phyloP scores from a whole-genome alignment of 37 sponge, comb jelly and placozoan species.

The Agelas oroides region DNA sequence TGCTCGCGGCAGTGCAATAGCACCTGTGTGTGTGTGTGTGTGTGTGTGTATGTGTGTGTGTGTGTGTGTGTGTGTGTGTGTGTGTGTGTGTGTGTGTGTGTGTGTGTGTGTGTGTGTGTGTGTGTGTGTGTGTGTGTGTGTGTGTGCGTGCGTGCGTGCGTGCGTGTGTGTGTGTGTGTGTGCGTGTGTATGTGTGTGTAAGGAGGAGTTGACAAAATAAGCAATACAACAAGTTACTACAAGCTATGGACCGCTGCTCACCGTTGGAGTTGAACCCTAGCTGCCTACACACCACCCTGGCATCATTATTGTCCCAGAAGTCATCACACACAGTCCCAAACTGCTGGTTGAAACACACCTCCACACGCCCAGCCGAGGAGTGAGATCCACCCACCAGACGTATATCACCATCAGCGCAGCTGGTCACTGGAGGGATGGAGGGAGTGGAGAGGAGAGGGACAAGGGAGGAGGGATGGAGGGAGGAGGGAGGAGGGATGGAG shows the following conservation, averaged over 20 bases:
- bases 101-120: neutral
- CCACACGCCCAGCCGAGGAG: slow-evolving; percentile 39
- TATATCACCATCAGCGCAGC: slow-evolving; percentile 31
- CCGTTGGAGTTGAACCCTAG: slow-evolving; percentile 34
- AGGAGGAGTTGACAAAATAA: too few species aligned
- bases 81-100: too few species aligned
- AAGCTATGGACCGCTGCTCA: neutral
- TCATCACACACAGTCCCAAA: slow-evolving; percentile 65
- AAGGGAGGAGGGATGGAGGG: too few species aligned
- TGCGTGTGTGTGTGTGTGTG: slow-evolving; percentile 4
- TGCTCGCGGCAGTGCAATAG: slow-evolving; percentile 21
- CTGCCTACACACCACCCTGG: slow-evolving; percentile 65
- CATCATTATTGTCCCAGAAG: slow-evolving; percentile 31
- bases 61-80: neutral
- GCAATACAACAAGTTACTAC: too few species aligned
- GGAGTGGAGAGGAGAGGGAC: too few species aligned
- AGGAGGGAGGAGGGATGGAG: too few species aligned
- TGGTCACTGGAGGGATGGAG: neutral
- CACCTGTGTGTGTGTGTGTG: slow-evolving; percentile 15
- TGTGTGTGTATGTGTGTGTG: too few species aligned
- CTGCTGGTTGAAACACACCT: slow-evolving; percentile 25
- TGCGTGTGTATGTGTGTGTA: too few species aligned
- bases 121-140: too few species aligned
- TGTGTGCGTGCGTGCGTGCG: neutral
- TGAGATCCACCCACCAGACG: slow-evolving; percentile 28